These are phyloP conservation scores for Drosophila kurseongensis DNA, from an alignment of 1,140 invertebrate species.

Conservation along the genomic window DNA sequence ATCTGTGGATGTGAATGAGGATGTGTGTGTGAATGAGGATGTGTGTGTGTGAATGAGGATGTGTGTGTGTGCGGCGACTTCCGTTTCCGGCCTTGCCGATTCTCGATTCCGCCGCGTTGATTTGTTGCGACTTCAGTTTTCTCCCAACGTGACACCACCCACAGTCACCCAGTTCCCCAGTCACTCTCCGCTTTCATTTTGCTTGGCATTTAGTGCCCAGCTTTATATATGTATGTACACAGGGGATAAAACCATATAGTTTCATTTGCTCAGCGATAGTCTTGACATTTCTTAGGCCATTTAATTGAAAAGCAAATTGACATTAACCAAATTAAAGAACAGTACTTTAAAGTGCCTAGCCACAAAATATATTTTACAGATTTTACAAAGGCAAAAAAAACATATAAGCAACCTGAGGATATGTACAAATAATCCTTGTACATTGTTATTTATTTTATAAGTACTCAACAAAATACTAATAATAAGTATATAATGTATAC, in stretches of 20 bases:
- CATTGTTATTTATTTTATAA: too few species aligned
- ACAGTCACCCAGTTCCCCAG: background rate
- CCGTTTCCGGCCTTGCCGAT: conserved; percentile 53
- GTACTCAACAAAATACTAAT: too few species aligned
- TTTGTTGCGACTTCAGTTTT: conserved; percentile 63
- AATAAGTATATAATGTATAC: too few species aligned
- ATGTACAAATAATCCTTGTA: too few species aligned
- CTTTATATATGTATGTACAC: conserved; percentile 11
- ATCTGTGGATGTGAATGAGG: conserved; percentile 6
- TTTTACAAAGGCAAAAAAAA: too few species aligned
- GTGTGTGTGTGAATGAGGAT: conserved; percentile 11
- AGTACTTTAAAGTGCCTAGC: too few species aligned
- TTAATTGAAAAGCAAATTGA: too few species aligned
- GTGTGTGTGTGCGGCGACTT: conserved; percentile 40
- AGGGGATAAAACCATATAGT: background rate
- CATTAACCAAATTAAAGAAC: too few species aligned
- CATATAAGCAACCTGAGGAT: too few species aligned
- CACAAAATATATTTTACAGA: too few species aligned
- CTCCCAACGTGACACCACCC: conserved; percentile 1
- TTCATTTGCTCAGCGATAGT: too few species aligned
- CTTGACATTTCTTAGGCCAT: too few species aligned
- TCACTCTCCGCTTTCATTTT: conserved; percentile 32
- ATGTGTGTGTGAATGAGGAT: background rate
- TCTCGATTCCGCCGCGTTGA: conserved; percentile 43
- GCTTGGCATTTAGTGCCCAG: conserved; percentile 60